Base-by-base conservation (phyloP, 2,888 invertebrate genomes). In the Aleiodes testaceus region DNA sequence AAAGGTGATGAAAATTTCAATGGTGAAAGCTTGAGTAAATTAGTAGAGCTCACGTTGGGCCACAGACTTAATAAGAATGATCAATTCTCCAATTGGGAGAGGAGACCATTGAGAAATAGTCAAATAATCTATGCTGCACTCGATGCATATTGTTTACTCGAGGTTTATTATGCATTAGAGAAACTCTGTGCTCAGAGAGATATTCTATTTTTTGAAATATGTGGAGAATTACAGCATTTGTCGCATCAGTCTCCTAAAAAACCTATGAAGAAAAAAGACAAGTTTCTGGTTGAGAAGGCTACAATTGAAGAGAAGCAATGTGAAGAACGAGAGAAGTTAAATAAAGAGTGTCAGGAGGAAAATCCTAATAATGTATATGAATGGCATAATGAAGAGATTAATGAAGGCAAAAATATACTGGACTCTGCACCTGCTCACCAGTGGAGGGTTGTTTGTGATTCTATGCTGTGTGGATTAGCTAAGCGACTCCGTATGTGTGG, bases 31-130 rank as follows among this genome's bases (percentile, higher is more conserved):
- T 89, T 97, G 22, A 92, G 92, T 80, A 92, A 92, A 75, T 88
- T 96, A 70, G 93, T 95, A 0, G 91, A 93, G 81, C 88, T 92
- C 49, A 94, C 95, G 83, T 90, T 95, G 82, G 95, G 95, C 5
- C 88, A 91, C 68, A 92, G 93, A 53, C 87, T 97, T 50, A 92
- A 95, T 87, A 97, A 97, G 87, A 92, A 92, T n/a, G 95, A 97
- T 88, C 96, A 96, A 83, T 95, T 95, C 88, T 96, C 96, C 0
- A 95, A 97, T 87, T 97, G 97, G 97, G 94, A 95, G 81, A 91
- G 93, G 78, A 89, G 97, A 77, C 97, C 97, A 9, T 84, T 97
- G 66, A 88, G 96, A 61, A 89, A 90, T 50, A 92, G 92, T 73
- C 97, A 97, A 89, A 90, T 95, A 72, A 87, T 89, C 52, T 97